Evolutionary conservation across 2,888 invertebrate genomes (phyloP).

Genomic region (Xestia rhomboidea): DNA sequence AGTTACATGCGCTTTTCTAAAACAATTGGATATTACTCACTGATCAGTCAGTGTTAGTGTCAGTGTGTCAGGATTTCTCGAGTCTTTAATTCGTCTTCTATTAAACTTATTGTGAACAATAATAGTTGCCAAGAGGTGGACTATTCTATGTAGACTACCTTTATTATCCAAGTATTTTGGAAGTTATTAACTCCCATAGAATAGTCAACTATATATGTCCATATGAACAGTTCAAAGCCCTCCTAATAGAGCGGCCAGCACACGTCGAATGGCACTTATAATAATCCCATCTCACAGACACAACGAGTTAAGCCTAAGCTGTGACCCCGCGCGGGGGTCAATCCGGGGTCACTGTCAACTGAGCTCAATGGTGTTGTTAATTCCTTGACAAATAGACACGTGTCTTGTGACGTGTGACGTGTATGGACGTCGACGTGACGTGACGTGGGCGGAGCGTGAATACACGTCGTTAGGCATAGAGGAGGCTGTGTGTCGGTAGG

Average conservation of each 20-base stretch:
- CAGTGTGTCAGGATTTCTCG: not conserved
- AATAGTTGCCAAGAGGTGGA: not conserved
- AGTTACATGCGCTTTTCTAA: not conserved
- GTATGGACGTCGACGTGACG: constrained; percentile 11
- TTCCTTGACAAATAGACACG: constrained; percentile 60
- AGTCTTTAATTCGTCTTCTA: not conserved
- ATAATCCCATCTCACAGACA: constrained; percentile 51
- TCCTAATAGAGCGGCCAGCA: constrained; percentile 22
- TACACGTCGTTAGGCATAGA: constrained; percentile 1
- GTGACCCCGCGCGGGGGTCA: constrained; percentile 47
- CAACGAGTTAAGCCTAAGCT: constrained; percentile 22
- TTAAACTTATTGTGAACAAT: not conserved
- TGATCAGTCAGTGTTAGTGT: not conserved
- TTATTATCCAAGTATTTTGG: not conserved
- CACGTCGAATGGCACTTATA: not conserved
- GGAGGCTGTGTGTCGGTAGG: not conserved
- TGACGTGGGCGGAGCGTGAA: constrained; percentile 6
- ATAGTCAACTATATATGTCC: not conserved
- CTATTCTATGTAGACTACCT: not conserved
- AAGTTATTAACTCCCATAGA: not conserved
- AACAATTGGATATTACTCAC: not conserved
- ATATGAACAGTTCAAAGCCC: constrained; percentile 11
- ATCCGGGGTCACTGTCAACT: constrained; percentile 54
- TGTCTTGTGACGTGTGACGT: constrained; percentile 27
- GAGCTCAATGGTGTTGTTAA: constrained; percentile 59